Percentiles rank a stretch among this genome's conserved stretches.
phyloP scores from a whole-genome alignment of 2,113 vertebrate species.

The Nesoenas mayeri region DNA sequence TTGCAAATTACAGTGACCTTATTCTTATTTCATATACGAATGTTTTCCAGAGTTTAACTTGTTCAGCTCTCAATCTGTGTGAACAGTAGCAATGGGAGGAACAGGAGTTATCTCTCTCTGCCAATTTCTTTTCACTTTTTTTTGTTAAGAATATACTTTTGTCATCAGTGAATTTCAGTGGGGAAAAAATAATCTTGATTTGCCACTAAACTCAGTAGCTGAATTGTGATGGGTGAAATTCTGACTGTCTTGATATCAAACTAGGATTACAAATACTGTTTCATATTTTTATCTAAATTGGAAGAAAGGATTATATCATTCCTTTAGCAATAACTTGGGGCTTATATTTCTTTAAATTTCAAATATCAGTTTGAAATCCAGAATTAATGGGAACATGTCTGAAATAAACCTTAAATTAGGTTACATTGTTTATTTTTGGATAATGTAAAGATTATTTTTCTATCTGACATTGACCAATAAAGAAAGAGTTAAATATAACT shows the following conservation, averaged over 20 bases:
- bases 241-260: neutral
- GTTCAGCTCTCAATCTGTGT: neutral
- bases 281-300: neutral
- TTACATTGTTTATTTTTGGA: conserved; percentile 30
- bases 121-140: neutral
- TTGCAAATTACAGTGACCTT: neutral
- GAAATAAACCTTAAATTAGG: conserved; percentile 23
- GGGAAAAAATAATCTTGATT: neutral
- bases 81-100: neutral
- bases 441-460: conserved; percentile 32
- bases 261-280: neutral
- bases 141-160: neutral
- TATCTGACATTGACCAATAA: conserved; percentile 20
- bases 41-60: neutral
- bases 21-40: neutral
- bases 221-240: neutral
- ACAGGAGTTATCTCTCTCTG: neutral
- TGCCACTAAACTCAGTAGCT: neutral
- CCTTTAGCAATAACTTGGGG: neutral
- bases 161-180: neutral
- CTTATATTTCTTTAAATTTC: conserved; percentile 14
- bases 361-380: neutral
- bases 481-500: conserved; percentile 74
- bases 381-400: neutral
- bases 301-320: conserved; percentile 1